phyloP scores from a whole-genome alignment of 2,888 invertebrate genomes.

The Blera fallax region DNA sequence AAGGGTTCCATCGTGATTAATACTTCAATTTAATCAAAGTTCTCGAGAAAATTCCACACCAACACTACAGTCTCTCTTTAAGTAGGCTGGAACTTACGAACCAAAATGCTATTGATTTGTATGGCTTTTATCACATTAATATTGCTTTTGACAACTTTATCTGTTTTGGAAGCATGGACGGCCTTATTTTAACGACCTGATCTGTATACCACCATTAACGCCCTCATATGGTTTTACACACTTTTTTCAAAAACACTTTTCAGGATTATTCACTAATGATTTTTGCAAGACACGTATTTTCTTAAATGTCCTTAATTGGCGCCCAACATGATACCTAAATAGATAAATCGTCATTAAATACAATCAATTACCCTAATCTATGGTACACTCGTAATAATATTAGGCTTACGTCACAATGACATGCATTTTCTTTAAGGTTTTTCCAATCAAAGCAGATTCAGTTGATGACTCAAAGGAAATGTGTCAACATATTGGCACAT shows the following conservation, averaged over 20 bases:
- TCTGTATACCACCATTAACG: no score
- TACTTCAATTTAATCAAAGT: no score
- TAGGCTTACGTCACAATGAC: background rate
- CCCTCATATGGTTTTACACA: no score
- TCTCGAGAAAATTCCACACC: no score
- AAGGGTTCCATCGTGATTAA: no score
- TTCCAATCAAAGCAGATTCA: background rate
- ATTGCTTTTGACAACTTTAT: no score
- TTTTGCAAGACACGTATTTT: background rate
- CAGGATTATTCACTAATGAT: background rate
- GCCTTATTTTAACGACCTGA: no score
- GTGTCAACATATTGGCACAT: background rate
- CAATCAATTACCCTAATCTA: background rate
- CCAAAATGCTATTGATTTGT: no score
- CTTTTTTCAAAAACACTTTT: background rate
- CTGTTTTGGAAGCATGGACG: no score
- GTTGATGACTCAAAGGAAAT: background rate
- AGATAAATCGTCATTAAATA: background rate
- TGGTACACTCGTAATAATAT: background rate
- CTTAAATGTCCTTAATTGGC: background rate
- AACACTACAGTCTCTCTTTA: no score
- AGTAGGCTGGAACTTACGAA: no score
- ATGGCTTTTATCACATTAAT: no score
- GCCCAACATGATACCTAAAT: background rate
- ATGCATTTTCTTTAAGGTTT: background rate